Percentiles rank a stretch among this genome's conserved stretches.
Evolutionary conservation across 2,113 vertebrate genomes (phyloP).

Genomic region (Paracanthobrama guichenoti): DNA sequence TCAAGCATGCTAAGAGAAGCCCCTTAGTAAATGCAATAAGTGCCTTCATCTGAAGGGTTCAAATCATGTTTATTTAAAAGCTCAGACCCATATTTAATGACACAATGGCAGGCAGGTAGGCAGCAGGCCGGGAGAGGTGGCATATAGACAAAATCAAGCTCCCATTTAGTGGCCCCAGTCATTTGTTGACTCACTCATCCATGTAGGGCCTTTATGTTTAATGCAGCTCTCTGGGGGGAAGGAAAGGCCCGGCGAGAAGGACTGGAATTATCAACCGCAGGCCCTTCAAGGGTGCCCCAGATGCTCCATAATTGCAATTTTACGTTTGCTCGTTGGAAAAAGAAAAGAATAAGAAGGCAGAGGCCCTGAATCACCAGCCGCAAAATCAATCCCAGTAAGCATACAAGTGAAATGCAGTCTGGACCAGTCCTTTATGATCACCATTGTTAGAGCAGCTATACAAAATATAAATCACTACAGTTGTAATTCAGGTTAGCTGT

Average conservation of each 20-base stretch:
- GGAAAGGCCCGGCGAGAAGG: conserved; percentile 65
- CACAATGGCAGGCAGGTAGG: conserved; percentile 70
- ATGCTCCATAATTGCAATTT: conserved; percentile 72
- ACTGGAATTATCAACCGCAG: conserved; percentile 58
- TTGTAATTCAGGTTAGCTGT: neutral
- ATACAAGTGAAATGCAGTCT: conserved; percentile 16
- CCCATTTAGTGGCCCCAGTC: conserved; percentile 77
- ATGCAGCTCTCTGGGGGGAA: conserved; percentile 74
- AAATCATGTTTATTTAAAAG: conserved; percentile 84
- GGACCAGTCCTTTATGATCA: neutral
- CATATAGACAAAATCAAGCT: conserved; percentile 69
- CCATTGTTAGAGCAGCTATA: conserved; percentile 10
- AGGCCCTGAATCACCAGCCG: conserved; percentile 55
- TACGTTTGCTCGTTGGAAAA: conserved; percentile 59
- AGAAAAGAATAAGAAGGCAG: conserved; percentile 46
- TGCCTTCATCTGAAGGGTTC: conserved; percentile 60
- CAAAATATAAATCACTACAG: neutral
- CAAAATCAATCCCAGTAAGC: conserved; percentile 53
- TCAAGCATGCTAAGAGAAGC: conserved; percentile 72
- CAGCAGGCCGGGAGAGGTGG: conserved; percentile 61
- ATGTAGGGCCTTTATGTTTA: conserved; percentile 82
- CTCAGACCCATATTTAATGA: conserved; percentile 71
- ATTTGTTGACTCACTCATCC: conserved; percentile 85
- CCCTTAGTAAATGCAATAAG: conserved; percentile 78
- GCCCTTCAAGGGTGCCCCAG: conserved; percentile 71